Conservation (phyloP, 1,140 invertebrate species). For the Aphaenogaster rudis region DNA sequence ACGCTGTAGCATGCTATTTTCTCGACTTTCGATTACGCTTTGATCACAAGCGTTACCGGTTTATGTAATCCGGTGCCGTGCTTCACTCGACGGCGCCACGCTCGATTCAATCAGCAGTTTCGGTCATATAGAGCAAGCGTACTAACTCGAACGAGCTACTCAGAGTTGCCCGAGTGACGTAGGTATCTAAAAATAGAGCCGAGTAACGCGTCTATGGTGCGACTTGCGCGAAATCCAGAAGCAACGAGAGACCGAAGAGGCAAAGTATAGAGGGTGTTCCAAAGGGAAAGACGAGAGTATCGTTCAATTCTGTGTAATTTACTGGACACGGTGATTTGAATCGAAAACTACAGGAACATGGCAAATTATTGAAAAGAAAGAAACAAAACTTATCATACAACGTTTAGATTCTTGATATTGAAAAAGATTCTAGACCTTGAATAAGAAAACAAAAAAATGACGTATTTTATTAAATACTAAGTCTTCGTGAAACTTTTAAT, state of each 20-base stretch:
- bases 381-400: background rate
- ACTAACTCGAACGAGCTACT: constrained; percentile 56
- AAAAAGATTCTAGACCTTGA: background rate
- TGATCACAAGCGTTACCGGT: constrained; percentile 42
- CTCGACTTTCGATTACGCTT: constrained; percentile 56
- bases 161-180: constrained; percentile 65
- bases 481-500: background rate
- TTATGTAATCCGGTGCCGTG: constrained; percentile 38
- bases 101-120: constrained; percentile 67
- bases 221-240: constrained; percentile 11
- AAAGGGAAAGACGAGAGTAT: background rate
- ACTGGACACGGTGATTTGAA: background rate
- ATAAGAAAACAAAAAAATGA: background rate
- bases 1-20: constrained; percentile 34
- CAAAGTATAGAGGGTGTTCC: constrained; percentile 4
- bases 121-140: constrained; percentile 22
- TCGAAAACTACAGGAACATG: background rate
- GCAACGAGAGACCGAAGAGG: background rate
- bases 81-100: constrained; percentile 39
- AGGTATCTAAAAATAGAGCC: constrained; percentile 68
- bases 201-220: constrained; percentile 28
- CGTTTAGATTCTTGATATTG: background rate
- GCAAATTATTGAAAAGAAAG: background rate
- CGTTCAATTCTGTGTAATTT: background rate
- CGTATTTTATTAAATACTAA: background rate